Conservation (phyloP, 2,888 invertebrate genomes). For the Branchellion lobata region DNA sequence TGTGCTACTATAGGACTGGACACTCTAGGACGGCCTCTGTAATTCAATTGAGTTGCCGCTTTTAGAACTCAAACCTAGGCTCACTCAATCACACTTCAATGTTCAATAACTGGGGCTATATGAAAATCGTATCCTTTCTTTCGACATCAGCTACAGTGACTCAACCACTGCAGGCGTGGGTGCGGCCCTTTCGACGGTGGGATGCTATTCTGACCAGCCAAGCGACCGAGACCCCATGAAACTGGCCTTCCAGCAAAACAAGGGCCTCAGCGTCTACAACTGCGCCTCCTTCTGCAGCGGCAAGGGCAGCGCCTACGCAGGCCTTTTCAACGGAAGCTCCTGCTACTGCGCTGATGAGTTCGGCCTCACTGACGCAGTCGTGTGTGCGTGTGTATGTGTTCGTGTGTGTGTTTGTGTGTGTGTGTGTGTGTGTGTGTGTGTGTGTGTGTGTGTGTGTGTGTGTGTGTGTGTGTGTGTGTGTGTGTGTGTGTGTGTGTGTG, state of each 20-base stretch:
- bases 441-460: not conserved
- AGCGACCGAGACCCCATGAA: slow-evolving; percentile 5
- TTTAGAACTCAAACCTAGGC: too few species aligned
- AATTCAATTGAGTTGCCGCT: too few species aligned
- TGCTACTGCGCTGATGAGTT: slow-evolving; percentile 36
- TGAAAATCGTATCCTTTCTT: too few species aligned
- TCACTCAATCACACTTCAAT: too few species aligned
- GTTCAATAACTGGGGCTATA: too few species aligned
- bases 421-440: not conserved
- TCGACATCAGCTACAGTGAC: too few species aligned
- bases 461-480: not conserved
- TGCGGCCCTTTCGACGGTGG: not conserved
- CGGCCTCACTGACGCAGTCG: slow-evolving; percentile 1
- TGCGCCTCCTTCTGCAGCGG: not conserved
- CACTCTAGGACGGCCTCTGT: too few species aligned
- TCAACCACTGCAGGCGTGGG: too few species aligned
- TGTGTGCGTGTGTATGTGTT: slow-evolving; percentile 9
- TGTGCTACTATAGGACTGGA: too few species aligned
- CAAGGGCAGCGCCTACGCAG: slow-evolving; percentile 13
- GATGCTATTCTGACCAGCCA: slow-evolving; percentile 17
- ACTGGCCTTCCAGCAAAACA: not conserved
- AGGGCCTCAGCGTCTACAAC: slow-evolving; percentile 6
- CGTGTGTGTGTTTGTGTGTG: too few species aligned
- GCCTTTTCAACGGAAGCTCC: not conserved
- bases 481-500: not conserved